Conservation (phyloP, 1,140 invertebrate genomes). For the Drosophila arizonae region DNA sequence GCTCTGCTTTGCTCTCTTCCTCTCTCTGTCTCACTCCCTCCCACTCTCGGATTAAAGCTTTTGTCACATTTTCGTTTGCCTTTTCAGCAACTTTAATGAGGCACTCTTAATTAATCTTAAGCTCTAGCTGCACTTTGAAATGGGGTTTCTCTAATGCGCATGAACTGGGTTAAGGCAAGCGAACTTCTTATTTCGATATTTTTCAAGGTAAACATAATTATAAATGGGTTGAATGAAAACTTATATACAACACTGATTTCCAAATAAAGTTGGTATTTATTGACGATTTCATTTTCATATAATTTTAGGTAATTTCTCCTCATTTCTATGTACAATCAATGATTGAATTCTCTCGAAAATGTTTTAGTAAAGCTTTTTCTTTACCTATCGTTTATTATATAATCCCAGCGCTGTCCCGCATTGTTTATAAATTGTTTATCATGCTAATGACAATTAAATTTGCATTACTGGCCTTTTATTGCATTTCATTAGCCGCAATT, state of each 20-base stretch:
- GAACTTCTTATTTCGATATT: not conserved
- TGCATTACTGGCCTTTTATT: conserved; percentile 46
- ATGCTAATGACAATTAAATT: conserved; percentile 45
- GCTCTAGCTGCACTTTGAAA: conserved; percentile 19
- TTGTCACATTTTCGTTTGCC: conserved; percentile 10
- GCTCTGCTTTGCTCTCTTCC: too few relatives aligned
- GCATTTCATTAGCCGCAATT: conserved; percentile 56
- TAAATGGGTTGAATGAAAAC: too few relatives aligned
- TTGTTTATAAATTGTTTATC: conserved; percentile 36
- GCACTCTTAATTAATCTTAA: conserved; percentile 30
- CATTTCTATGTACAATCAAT: not conserved
- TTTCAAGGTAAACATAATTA: not conserved
- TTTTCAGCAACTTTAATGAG: conserved; percentile 28
- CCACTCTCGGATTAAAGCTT: conserved; percentile 6
- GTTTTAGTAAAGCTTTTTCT: conserved; percentile 15
- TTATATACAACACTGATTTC: too few relatives aligned
- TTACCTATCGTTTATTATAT: conserved; percentile 9
- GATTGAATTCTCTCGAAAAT: conserved; percentile 1
- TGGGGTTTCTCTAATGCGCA: conserved; percentile 12
- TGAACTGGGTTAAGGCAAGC: not conserved
- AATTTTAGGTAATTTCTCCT: not conserved
- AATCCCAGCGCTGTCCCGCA: not conserved
- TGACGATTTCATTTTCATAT: too few relatives aligned
- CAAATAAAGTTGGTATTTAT: too few relatives aligned
- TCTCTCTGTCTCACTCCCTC: not conserved